Evolutionary conservation across 2,888 invertebrate species (phyloP), one percentile per base, ranked within the genome.

Genomic region (Ommatoiulus sabulosus): DNA sequence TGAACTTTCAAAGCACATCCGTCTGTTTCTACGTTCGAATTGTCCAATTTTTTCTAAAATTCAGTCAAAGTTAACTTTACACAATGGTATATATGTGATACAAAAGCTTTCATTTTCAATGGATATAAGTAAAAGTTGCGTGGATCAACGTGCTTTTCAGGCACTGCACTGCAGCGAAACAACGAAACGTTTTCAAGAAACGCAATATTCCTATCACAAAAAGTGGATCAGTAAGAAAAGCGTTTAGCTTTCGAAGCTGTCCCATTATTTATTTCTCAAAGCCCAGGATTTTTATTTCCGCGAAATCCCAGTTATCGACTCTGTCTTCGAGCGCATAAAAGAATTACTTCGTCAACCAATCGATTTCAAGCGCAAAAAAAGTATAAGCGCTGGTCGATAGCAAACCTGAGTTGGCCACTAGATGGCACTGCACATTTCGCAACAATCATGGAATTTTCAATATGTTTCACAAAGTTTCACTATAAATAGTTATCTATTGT

Each of bases 201-300:
- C 20, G 20, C 72, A 72, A 72, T 72, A 72, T 72, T 72, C 20
- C 20, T 72, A 72, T 72, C 20, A n/a, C n/a, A 72, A 72, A 72
- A 72, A 72, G 72, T 20, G 72, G 72, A 72, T 72, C 72, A 72
- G 72, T n/a, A 20, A n/a, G n/a, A 63, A 63, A 63, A 63, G 72
- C 20, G 72, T 72, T 72, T 20, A 20, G 72, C 20, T 72, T 72
- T 72, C 72, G 7, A 72, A 72, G 24, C 72, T 72, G 52, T 52
- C 72, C 72, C 72, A 72, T 72, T 72, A 72, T 72, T 72, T 72
- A 72, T 72, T 72, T n/a, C 72, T 20, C 72, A 72, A 72, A 72
- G 72, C 72, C 20, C 8, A 7, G 72, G 72, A 72, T 72, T 72
- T 20, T 20, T 72, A 72, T n/a, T 72, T 72, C 72, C 72, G 7